Conservation (phyloP, 2,113 vertebrate genomes). For the Larimichthys polyactis region DNA sequence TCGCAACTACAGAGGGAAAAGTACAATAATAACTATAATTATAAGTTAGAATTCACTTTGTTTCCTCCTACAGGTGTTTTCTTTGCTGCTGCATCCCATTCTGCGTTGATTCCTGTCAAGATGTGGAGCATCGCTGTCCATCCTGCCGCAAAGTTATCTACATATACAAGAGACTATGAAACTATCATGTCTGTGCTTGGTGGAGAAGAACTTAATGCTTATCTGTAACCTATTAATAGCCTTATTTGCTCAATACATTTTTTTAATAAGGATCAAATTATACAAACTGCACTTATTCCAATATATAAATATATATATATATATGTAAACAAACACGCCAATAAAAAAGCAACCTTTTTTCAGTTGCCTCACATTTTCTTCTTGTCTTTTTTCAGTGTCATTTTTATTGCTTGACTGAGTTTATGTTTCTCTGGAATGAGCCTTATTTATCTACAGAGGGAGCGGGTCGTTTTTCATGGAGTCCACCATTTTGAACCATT, state of each 20-base stretch:
- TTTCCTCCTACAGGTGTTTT: constrained; percentile 82
- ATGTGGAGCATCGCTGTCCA: constrained; percentile 91
- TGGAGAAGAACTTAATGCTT: neutral
- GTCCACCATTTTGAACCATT: no score
- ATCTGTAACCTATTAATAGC: neutral
- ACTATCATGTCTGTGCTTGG: neutral
- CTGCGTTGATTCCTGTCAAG: constrained; percentile 89
- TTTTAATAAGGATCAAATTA: neutral
- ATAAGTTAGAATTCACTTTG: neutral
- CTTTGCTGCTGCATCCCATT: constrained; percentile 92
- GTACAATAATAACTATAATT: neutral
- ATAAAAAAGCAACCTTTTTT: neutral
- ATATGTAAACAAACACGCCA: neutral
- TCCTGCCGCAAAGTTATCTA: constrained; percentile 84
- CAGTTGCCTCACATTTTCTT: no score
- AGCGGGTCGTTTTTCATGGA: no score
- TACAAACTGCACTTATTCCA: neutral
- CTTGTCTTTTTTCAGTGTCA: neutral
- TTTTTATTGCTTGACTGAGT: neutral
- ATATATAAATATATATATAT: no score
- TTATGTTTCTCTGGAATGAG: no score
- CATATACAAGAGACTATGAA: constrained; percentile 85
- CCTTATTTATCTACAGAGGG: no score
- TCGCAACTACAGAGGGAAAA: no score
- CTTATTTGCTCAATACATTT: neutral